Evolutionary conservation across 2,888 invertebrate genomes (phyloP).

Genomic region (Sceliomorpha sp.): DNA sequence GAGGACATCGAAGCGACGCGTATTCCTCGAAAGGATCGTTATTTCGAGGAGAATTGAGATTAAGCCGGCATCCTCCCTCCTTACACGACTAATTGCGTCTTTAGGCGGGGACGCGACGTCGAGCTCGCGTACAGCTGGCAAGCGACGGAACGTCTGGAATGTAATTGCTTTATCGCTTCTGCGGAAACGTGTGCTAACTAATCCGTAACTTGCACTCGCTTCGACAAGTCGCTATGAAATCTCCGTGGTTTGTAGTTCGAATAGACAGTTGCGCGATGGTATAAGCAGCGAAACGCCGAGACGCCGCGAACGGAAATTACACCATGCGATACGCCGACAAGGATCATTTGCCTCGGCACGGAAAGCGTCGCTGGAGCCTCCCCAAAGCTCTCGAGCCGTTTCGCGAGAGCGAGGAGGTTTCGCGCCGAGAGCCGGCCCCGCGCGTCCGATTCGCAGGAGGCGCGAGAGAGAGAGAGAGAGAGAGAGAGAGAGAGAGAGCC

Average conservation of each 20-base stretch:
- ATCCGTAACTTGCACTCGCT: constrained; percentile 38
- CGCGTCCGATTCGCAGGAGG: no score
- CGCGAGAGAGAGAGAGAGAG: no score
- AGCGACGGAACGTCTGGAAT: constrained; percentile 31
- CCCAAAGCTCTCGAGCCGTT: no score
- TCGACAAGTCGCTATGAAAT: constrained; percentile 43
- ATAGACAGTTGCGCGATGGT: constrained; percentile 40
- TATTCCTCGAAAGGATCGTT: no score
- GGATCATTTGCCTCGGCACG: no score
- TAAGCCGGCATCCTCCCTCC: neutral
- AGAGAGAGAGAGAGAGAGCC: no score
- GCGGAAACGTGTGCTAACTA: constrained; percentile 19
- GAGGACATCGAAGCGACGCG: no score
- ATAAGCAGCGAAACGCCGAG: constrained; percentile 37
- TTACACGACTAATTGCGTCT: constrained; percentile 25
- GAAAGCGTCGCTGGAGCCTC: no score
- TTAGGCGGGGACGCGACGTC: constrained; percentile 17
- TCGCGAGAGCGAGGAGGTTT: no score
- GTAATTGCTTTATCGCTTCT: constrained; percentile 49
- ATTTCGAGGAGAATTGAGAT: no score
- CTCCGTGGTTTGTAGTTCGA: constrained; percentile 29
- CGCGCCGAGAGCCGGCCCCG: no score
- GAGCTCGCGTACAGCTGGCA: constrained; percentile 21
- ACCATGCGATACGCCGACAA: no score
- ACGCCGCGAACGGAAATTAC: neutral